Evolutionary conservation across 1,140 invertebrate genomes (phyloP), one percentile per base, ranked within the genome.

Genomic region (Drosophila parabipectinata): DNA sequence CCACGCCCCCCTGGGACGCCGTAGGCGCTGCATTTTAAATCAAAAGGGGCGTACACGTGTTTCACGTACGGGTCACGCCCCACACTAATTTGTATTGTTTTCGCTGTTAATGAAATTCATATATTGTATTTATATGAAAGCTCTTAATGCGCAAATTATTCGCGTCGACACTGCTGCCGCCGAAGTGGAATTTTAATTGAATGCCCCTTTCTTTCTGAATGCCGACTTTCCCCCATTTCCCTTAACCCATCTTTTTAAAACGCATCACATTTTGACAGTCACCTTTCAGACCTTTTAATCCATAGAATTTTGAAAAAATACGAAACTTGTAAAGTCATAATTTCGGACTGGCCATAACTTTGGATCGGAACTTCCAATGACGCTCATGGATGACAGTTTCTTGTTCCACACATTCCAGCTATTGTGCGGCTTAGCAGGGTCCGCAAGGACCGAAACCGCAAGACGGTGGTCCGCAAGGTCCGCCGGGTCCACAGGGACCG

Each of bases 91-190:
- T 73, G 71, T 39, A 55, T 67, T 67, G 72, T 59, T 51, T 45
- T 59, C 34, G 37, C 62, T 51, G 54, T 75, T 75, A 58, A 76
- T 76, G 54, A 75, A 76, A 60, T 74, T 58, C 53, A 74, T 64
- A 73, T 56, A 30, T 37, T 59, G 37, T 30, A 57, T 52, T 53
- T 52, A 55, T 55, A 32, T 28, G 28, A 34, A 50, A 26, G 64
- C 39, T 45, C 21, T 53, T 61, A 73, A 72, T 44, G 57, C 28
- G 58, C 39, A 63, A 51, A 63, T 73, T 55, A 74, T 73, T 51
- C 52, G 37, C 47, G 30, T 18, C 48, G 67, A 52, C 55, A 72
- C 32, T 51, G 52, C 44, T 4, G 26, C 4, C 1, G 24, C 32
- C n/a, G 30, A 47, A 30, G 2, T 2, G 28, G 32, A 56, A 47